Percentiles rank a stretch among this genome's conserved stretches.
Evolutionary conservation across 2,113 vertebrate genomes (phyloP).

Genomic region (Anolis sagrei): DNA sequence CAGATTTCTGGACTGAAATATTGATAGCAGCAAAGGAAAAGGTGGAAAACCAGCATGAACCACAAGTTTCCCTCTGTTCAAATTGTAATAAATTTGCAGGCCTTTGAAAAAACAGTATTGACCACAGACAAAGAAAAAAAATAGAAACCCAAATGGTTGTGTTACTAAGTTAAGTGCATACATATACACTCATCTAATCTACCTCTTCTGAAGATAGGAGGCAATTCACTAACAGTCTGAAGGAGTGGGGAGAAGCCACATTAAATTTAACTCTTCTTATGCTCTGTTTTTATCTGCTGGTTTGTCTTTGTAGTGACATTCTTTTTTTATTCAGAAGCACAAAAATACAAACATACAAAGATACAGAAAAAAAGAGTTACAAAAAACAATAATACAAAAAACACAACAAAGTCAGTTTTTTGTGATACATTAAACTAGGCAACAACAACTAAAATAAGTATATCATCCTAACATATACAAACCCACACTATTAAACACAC

Average conservation of each 20-base stretch:
- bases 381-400: too few relatives aligned
- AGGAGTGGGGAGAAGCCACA: background rate
- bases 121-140: background rate
- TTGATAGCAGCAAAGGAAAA: conserved; percentile 1
- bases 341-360: too few relatives aligned
- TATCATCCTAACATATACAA: too few relatives aligned
- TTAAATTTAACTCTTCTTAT: background rate
- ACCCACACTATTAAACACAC: too few relatives aligned
- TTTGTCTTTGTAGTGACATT: too few relatives aligned
- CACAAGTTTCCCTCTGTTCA: background rate
- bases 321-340: too few relatives aligned
- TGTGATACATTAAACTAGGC: too few relatives aligned
- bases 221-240: background rate
- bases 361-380: too few relatives aligned
- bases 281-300: too few relatives aligned
- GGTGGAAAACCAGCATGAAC: background rate
- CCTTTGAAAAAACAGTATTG: background rate
- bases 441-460: too few relatives aligned
- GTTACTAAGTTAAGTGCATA: background rate
- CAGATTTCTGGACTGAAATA: conserved; percentile 13
- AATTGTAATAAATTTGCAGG: background rate
- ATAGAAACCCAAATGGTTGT: background rate
- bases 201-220: background rate
- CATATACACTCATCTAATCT: background rate
- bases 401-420: too few relatives aligned